Evolutionary conservation across 2,113 vertebrate genomes (phyloP).

Genomic region (Azemiops feae): DNA sequence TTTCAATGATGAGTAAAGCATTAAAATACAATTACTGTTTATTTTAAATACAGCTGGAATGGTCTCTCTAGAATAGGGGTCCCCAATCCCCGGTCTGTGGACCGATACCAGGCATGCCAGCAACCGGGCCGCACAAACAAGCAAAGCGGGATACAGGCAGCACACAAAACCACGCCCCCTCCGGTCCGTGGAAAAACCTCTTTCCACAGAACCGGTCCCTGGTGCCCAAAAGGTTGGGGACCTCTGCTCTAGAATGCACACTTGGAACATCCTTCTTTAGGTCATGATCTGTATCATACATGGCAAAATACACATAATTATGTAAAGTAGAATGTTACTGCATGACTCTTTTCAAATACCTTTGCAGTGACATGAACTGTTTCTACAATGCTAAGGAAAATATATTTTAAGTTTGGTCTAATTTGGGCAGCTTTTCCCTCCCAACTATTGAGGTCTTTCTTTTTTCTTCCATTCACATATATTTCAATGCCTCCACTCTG

Average conservation of each 20-base stretch:
- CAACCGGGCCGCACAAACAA: no score
- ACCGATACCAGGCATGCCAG: no score
- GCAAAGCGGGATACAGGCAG: no score
- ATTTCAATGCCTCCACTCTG: constrained; percentile 58
- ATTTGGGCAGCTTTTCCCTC: constrained; percentile 55
- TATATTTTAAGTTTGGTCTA: constrained; percentile 33
- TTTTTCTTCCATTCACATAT: constrained; percentile 61
- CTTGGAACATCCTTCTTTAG: neutral
- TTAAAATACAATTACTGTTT: neutral
- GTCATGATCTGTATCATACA: neutral
- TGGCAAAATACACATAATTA: neutral
- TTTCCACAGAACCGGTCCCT: no score
- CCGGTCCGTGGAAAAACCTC: no score
- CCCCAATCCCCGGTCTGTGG: no score
- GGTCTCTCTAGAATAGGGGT: neutral
- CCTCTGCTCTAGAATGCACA: no score
- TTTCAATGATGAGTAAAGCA: neutral
- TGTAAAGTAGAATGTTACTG: neutral
- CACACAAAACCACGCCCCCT: no score
- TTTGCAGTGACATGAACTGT: constrained; percentile 10
- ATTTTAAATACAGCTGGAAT: neutral
- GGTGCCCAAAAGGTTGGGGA: no score
- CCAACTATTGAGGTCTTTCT: constrained; percentile 53
- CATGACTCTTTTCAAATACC: constrained; percentile 5
- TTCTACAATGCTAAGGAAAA: constrained; percentile 25